phyloP scores from a whole-genome alignment of 1,140 invertebrate genomes.

The Hestina assimilis region DNA sequence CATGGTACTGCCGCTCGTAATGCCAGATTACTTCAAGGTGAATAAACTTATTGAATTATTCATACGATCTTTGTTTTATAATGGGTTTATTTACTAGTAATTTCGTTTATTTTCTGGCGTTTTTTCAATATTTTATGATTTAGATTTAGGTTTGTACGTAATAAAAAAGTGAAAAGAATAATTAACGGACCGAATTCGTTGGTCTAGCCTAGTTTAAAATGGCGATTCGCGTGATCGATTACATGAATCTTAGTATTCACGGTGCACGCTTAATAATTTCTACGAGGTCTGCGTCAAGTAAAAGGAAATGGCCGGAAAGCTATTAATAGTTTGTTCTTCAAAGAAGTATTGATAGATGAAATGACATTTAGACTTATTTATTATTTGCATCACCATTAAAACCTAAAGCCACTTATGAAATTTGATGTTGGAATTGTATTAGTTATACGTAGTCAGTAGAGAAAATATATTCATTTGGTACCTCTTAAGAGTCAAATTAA shows the following conservation, averaged over 20 bases:
- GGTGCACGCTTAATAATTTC: conserved; percentile 31
- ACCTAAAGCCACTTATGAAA: too few species aligned
- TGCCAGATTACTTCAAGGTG: conserved; percentile 98
- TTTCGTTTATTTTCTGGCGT: not conserved
- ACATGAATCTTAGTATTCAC: conserved; percentile 30
- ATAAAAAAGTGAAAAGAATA: conserved; percentile 14
- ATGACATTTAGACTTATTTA: too few species aligned
- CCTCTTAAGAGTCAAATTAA: too few species aligned
- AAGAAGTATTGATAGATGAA: too few species aligned
- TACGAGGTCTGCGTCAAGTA: conserved; percentile 23
- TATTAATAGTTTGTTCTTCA: conserved; percentile 3
- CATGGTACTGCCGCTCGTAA: conserved; percentile 96
- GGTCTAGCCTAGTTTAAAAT: conserved; percentile 43
- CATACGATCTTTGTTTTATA: not conserved
- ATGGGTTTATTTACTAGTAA: not conserved
- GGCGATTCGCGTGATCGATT: conserved; percentile 53
- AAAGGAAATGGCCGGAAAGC: conserved; percentile 27
- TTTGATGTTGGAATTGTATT: too few species aligned
- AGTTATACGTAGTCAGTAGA: too few species aligned
- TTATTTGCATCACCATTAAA: too few species aligned
- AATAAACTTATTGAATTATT: conserved; percentile 10
- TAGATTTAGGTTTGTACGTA: not conserved
- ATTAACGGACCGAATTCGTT: conserved; percentile 7
- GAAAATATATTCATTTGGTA: too few species aligned
- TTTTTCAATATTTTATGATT: not conserved